Base-by-base conservation (phyloP, 1,140 invertebrate species). In the Formica selysi region DNA sequence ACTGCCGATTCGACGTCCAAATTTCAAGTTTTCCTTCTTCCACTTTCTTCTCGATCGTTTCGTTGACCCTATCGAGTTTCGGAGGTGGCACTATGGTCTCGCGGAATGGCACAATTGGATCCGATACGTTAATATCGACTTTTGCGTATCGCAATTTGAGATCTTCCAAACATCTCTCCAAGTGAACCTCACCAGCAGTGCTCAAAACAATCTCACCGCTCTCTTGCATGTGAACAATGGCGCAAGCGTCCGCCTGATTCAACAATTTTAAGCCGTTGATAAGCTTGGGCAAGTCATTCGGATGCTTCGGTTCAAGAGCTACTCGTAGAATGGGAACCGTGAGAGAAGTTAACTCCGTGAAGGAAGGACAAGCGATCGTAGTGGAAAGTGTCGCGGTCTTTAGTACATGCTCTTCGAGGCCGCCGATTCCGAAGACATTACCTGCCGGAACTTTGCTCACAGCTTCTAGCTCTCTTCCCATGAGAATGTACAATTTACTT, bases 111-210 rank as follows among this genome's bases (percentile, higher is more conserved):
- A 99, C 99, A 89, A 99, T 99, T 0, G 99, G 99, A 91, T 98
- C 97, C 0, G 99, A 99, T 0, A 98, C 98, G 88, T 97, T 97
- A 11, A 99, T 96, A 57, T 98, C 97, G 79, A 99, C 96, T 93
- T 98, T 98, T 0, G 98, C 98, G 95, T 98, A 99, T 89, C 97
- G 96, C 65, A 95, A 95, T 90, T 96, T 96, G 11, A 99, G 95
- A 95, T 99, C 98, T 90, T 98, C 97, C 1, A 99, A 92, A 96
- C 99, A 99, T 90, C 98, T 97, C 93, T 99, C 98, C 51, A 99
- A 95, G 95, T 99, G 99, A 8, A 99, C 98, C 96, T 99, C 99
- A 0, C 99, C 99, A 10, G 99, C 98, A 0, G 99, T 99, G 4
- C 98, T 96, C n/a, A 99, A 95, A 1, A 99, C 98, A 93, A 99